phyloP scores from a whole-genome alignment of 1,140 invertebrate genomes.

The Sarcophaga peregrina region DNA sequence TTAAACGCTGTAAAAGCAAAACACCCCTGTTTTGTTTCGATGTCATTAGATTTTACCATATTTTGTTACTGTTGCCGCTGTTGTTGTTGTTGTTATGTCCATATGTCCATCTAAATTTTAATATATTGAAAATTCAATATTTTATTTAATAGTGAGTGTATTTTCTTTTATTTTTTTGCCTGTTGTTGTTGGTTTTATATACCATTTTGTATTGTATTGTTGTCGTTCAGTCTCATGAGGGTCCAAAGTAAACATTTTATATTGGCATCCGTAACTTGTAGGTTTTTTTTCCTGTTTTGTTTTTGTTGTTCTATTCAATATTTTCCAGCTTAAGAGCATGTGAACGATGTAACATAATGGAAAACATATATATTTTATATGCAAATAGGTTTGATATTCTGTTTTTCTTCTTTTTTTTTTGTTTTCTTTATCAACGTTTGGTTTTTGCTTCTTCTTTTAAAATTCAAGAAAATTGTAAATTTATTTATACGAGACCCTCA shows the following conservation, averaged over 20 bases:
- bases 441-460: background rate
- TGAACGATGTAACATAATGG: background rate
- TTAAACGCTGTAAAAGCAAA: too few relatives aligned
- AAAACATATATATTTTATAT: background rate
- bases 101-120: slow-evolving; percentile 2
- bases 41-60: too few relatives aligned
- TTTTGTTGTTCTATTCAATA: background rate
- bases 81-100: background rate
- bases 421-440: background rate
- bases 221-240: background rate
- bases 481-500: slow-evolving; percentile 32
- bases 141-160: background rate
- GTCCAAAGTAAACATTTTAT: background rate
- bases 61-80: background rate
- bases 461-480: slow-evolving; percentile 30
- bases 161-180: background rate
- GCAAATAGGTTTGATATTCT: slow-evolving; percentile 5
- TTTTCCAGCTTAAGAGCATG: background rate
- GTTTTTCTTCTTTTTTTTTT: slow-evolving; percentile 8
- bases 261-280: background rate
- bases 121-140: slow-evolving; percentile 16
- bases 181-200: background rate
- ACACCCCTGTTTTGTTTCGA: too few relatives aligned
- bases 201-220: too few relatives aligned
- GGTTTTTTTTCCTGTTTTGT: background rate